These are phyloP conservation scores for Charanyca ferruginea DNA, from an alignment of 2,888 invertebrate genomes.

Conservation along the genomic window DNA sequence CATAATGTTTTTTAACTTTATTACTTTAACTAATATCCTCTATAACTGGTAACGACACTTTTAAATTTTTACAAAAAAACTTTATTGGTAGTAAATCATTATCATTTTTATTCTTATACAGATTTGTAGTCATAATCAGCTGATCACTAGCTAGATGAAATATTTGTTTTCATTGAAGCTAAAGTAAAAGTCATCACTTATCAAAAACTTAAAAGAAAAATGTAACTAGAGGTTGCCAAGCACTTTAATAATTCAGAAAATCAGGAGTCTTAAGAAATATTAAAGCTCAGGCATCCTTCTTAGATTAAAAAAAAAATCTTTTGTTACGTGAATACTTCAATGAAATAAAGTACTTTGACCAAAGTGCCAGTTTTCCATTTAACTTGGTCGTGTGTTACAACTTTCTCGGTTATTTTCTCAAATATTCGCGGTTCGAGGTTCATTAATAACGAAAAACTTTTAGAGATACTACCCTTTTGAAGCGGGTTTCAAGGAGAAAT, in stretches of 20 bases:
- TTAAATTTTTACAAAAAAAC: too few relatives aligned
- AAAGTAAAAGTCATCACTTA: constrained; percentile 6
- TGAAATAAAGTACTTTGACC: constrained; percentile 44
- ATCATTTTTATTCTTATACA: too few relatives aligned
- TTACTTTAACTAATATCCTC: too few relatives aligned
- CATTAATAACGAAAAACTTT: constrained; percentile 66
- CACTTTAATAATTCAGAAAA: constrained; percentile 7
- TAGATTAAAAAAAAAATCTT: constrained; percentile 37
- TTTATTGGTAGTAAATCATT: too few relatives aligned
- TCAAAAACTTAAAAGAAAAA: constrained; percentile 19
- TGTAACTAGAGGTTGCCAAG: neutral
- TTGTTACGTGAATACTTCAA: constrained; percentile 23
- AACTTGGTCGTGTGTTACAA: constrained; percentile 55
- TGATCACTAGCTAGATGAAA: neutral
- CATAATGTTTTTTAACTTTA: neutral
- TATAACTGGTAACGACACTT: too few relatives aligned
- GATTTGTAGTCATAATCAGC: too few relatives aligned
- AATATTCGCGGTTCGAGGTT: constrained; percentile 54
- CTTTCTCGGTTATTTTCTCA: constrained; percentile 53
- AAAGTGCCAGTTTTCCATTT: constrained; percentile 56
- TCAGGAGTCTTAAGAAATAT: constrained; percentile 7
- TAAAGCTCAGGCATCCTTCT: constrained; percentile 13
- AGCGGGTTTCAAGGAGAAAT: constrained; percentile 34
- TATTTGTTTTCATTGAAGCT: neutral
- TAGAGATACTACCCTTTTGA: constrained; percentile 41